Base-by-base conservation (phyloP, 1,140 invertebrate genomes). In the Neodiprion pinetum region DNA sequence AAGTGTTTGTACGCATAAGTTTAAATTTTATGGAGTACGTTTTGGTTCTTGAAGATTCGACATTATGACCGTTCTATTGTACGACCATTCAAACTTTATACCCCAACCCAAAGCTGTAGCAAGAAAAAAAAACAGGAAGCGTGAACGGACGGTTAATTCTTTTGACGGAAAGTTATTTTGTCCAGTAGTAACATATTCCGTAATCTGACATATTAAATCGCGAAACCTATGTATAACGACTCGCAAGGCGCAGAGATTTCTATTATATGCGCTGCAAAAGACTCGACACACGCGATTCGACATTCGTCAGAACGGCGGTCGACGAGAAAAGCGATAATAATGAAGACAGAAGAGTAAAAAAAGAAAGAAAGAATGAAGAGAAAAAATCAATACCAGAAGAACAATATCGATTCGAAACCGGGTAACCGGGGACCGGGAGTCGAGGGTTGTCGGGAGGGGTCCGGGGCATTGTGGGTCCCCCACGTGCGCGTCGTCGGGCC, bases 341-440 rank as follows among this genome's bases (percentile, higher is more conserved):
- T 72, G 72, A 67, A 76, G 76, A 74, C 83, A 85, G 83, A 83
- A 83, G 80, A 81, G 83, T 85, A 80, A 12, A 70, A 21, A 69
- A 81, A 80, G 28, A 61, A 61, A 61, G 9, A 9, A 61, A 61
- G n/a, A 61, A 61, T 5, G 71, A 70, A 74, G 73, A 67, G 75
- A 77, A 74, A 85, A 85, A 85, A 83, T 83, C 81, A 81, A 85
- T 85, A 80, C 14, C 72, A 21, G 66, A 81, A 80, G 80, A 82
- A 83, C 79, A 81, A 83, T 80, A 82, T 81, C 82, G 81, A 84
- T 80, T 72, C 70, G 76, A 78, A 74, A 48, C 65, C 70, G 66
- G 73, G 50, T 28, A 66, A 71, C 23, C 48, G 48, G 77, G 75
- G 69, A 67, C 71, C 76, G 75, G 77, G 81, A 9, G 66, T 69